Base-by-base conservation (phyloP, 2,888 invertebrate species). In the Osmoderma eremita region DNA sequence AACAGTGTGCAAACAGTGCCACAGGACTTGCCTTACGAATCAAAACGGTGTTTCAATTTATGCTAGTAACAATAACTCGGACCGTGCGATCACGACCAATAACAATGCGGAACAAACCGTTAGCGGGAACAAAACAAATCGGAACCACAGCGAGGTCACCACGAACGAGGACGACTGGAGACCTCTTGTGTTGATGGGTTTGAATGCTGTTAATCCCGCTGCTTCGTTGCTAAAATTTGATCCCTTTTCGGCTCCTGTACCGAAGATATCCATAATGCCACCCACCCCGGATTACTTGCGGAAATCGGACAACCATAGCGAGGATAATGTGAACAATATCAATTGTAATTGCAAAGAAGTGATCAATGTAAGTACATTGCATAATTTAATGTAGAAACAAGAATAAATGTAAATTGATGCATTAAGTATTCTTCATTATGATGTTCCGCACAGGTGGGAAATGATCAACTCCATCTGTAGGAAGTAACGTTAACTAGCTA, bases 1-100 rank as follows among this genome's bases (percentile, higher is more conserved):
- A 76, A 87, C 90, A 63, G 89, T 92, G 64, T 92, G 92, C 82
- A 87, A 90, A 72, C 90, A 91, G 81, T 92, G 92, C 82, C 92
- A 91, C 78, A 91, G 90, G 83, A 91, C 90, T 77, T 92, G 91
- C 82, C 86, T 89, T 71, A 86, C 87, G 5, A 86, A 85, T 76
- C 85, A 85, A 69, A 86, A 85, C 73, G 68, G 68, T 63, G 64
- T 51, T 64, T 51, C 61, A 36, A 63, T 63, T 56, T 53, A 51
- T 20, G 49, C 53, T 36, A 67, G 58, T 61, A 61, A 67, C 49
- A 67, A 67, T 67, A 67, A 67, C 41, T 63, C 56, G 39, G 63
- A 67, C 8, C 22, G 48, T 18, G 50, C 63, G 6, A 22, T 51
- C n/a, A 41, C 41, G 12, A 15, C 49, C 12, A 61, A 68, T 45